phyloP scores from a whole-genome alignment of 23 tunicate species.

The Phallusia fumigata region DNA sequence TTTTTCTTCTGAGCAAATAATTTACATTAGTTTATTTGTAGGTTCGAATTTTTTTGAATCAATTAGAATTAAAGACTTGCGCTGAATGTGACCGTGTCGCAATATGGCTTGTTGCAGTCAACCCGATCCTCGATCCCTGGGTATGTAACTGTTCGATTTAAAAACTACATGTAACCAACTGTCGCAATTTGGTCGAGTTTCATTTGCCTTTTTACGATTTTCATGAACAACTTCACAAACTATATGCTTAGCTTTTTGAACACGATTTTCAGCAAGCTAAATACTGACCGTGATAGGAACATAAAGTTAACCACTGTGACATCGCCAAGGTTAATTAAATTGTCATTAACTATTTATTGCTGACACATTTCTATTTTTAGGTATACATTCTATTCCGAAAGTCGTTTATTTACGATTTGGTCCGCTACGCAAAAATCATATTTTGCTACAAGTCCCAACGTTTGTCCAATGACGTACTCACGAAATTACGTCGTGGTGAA shows the following conservation, averaged over 20 bases:
- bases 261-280: too few species aligned
- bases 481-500: background rate
- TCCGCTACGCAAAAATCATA: constrained; percentile 21
- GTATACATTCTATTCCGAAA: constrained; percentile 39
- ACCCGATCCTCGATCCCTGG: constrained; percentile 83
- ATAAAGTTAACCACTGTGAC: too few species aligned
- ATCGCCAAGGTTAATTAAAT: too few species aligned
- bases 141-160: too few species aligned
- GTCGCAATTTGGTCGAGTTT: too few species aligned
- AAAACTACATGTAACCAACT: too few species aligned
- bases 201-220: too few species aligned
- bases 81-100: constrained; percentile 43
- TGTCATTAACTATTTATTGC: too few species aligned
- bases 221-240: too few species aligned
- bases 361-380: constrained; percentile 8
- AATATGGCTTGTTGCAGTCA: constrained; percentile 59
- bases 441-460: constrained; percentile 11
- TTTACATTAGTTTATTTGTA: constrained; percentile 11
- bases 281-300: too few species aligned
- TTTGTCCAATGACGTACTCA: background rate
- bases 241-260: too few species aligned
- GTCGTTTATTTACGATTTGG: constrained; percentile 21
- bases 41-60: constrained; percentile 53
- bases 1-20: too few species aligned
- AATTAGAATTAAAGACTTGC: constrained; percentile 7